phyloP scores from a whole-genome alignment of 2,888 invertebrate genomes.

The Xestia sexstrigata region DNA sequence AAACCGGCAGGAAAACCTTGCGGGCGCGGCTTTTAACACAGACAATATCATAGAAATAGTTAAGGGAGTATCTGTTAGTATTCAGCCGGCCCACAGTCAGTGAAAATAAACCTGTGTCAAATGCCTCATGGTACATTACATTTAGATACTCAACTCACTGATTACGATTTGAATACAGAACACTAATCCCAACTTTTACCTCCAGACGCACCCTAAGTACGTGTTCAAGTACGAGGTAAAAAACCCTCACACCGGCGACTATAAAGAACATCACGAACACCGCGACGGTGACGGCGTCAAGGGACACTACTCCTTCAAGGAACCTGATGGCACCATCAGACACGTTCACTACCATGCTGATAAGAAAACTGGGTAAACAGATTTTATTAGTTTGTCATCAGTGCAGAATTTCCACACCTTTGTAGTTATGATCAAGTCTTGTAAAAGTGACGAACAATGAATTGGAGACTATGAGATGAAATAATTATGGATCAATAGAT shows the following conservation, averaged over 20 bases:
- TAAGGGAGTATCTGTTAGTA: neutral
- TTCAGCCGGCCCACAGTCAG: neutral
- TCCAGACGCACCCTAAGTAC: constrained; percentile 75
- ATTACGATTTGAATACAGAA: neutral
- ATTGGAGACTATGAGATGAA: neutral
- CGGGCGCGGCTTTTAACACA: neutral
- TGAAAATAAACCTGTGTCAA: neutral
- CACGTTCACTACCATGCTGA: constrained; percentile 59
- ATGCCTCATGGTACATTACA: neutral
- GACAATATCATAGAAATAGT: neutral
- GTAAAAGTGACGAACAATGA: neutral
- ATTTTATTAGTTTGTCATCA: neutral
- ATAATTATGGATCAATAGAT: neutral
- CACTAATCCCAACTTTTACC: constrained; percentile 5
- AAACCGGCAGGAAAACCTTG: neutral
- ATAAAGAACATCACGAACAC: constrained; percentile 84
- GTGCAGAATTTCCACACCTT: neutral
- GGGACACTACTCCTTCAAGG: constrained; percentile 51
- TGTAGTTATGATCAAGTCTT: neutral
- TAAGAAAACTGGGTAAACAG: constrained; percentile 49
- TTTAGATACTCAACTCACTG: neutral
- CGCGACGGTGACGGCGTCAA: constrained; percentile 64
- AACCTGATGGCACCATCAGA: constrained; percentile 62
- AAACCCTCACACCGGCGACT: constrained; percentile 86
- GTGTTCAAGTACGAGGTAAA: constrained; percentile 85